phyloP scores from a whole-genome alignment of 2,888 invertebrate genomes.

The Myathropa florea region DNA sequence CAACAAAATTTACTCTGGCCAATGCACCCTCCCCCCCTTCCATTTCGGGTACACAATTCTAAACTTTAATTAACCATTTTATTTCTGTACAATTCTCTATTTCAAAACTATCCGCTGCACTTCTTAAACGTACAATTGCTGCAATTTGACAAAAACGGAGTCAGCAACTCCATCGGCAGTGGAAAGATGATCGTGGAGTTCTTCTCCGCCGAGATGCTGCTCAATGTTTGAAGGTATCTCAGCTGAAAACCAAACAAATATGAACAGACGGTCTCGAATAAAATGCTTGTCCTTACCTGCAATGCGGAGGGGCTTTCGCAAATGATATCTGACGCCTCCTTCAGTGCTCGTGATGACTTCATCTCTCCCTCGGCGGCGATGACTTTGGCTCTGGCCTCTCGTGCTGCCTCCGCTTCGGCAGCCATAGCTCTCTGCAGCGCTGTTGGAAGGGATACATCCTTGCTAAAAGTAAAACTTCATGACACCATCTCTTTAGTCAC shows the following conservation, averaged over 20 bases:
- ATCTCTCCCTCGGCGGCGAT: constrained; percentile 93
- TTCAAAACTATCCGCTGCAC: constrained; percentile 27
- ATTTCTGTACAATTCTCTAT: not conserved
- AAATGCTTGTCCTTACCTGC: constrained; percentile 73
- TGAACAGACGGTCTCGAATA: not conserved
- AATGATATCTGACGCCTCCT: constrained; percentile 92
- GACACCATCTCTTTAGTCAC: not conserved
- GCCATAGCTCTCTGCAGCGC: constrained; percentile 91
- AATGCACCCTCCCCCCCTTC: no score
- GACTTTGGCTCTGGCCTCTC: constrained; percentile 90
- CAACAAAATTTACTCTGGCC: no score
- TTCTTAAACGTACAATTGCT: constrained; percentile 60
- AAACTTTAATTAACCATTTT: not conserved
- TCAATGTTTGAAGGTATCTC: constrained; percentile 94
- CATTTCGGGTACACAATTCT: no score
- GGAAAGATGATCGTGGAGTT: constrained; percentile 98
- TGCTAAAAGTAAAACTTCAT: constrained; percentile 81
- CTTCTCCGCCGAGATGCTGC: constrained; percentile 95
- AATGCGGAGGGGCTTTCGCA: constrained; percentile 88
- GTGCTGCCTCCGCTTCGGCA: constrained; percentile 90
- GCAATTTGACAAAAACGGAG: constrained; percentile 75
- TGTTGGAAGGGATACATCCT: constrained; percentile 89
- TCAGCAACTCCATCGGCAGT: constrained; percentile 90
- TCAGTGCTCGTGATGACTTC: constrained; percentile 89
- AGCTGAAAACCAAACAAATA: constrained; percentile 82